phyloP scores from a whole-genome alignment of 2,888 invertebrate genomes.

The Dendrolimus pini region DNA sequence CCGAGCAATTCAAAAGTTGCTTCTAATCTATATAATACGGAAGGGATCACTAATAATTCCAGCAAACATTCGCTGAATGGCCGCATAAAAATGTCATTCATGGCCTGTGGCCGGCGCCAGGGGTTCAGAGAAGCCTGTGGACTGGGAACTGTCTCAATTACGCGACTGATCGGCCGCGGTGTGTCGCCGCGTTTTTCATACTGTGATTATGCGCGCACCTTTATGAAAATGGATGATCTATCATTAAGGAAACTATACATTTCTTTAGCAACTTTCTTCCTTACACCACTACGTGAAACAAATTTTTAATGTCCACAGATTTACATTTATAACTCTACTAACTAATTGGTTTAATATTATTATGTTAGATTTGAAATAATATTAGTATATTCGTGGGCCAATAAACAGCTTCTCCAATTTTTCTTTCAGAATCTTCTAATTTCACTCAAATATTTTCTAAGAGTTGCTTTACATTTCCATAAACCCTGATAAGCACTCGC shows the following conservation, averaged over 20 bases:
- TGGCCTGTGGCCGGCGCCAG: constrained; percentile 9
- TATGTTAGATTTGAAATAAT: no score
- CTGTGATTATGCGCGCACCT: constrained; percentile 9
- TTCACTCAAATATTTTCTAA: no score
- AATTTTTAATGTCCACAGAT: no score
- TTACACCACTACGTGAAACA: no score
- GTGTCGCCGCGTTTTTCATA: constrained; percentile 43
- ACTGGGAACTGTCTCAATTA: constrained; percentile 43
- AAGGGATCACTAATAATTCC: constrained; percentile 3
- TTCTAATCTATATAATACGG: not conserved
- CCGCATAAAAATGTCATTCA: constrained; percentile 43
- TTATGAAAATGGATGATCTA: constrained; percentile 48
- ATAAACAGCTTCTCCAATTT: no score
- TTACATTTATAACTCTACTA: no score
- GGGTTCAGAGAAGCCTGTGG: constrained; percentile 11
- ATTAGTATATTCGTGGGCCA: no score
- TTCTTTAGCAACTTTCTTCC: no score
- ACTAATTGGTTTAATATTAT: no score
- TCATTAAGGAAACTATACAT: constrained; percentile 12
- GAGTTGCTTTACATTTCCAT: no score
- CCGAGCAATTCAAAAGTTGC: not conserved
- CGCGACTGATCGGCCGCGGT: constrained; percentile 16
- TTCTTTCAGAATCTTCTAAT: no score
- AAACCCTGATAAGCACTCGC: no score
- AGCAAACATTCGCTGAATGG: constrained; percentile 28